Conservation (phyloP, 2,888 invertebrate genomes). For the Xylota segnis region DNA sequence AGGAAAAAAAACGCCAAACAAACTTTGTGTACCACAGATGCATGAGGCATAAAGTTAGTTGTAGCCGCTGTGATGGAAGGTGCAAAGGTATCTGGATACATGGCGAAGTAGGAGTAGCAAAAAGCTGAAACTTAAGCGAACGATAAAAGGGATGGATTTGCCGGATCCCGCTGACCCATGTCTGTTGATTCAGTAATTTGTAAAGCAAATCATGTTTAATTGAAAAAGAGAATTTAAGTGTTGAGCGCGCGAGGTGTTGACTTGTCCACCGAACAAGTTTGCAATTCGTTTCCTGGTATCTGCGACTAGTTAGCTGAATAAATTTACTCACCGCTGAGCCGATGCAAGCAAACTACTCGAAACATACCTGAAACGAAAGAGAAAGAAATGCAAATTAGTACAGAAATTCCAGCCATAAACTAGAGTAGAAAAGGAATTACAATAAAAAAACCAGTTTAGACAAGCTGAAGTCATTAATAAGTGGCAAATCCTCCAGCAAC, state of each 20-base stretch:
- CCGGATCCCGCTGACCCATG: neutral
- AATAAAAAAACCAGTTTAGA: constrained; percentile 46
- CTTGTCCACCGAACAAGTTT: constrained; percentile 1
- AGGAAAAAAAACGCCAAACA: constrained; percentile 4
- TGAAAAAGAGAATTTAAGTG: neutral
- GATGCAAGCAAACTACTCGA: neutral
- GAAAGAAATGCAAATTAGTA: constrained; percentile 27
- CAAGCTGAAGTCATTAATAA: constrained; percentile 56
- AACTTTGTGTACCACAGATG: neutral
- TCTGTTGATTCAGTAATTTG: constrained; percentile 10
- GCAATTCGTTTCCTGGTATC: neutral
- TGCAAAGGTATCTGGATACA: neutral
- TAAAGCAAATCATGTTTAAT: neutral
- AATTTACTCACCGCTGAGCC: neutral
- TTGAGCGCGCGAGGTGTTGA: neutral
- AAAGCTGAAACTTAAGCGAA: constrained; percentile 25
- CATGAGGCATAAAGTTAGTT: constrained; percentile 19
- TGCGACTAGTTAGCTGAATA: neutral
- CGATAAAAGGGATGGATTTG: constrained; percentile 10
- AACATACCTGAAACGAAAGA: constrained; percentile 63
- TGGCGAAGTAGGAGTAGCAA: neutral
- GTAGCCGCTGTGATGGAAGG: neutral
- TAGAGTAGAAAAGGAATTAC: neutral
- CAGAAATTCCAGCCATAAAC: constrained; percentile 13
- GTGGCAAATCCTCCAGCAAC: constrained; percentile 55